Evolutionary conservation across 1,140 invertebrate genomes (phyloP), one percentile per base, ranked within the genome.

Genomic region (Solenopsis invicta): DNA sequence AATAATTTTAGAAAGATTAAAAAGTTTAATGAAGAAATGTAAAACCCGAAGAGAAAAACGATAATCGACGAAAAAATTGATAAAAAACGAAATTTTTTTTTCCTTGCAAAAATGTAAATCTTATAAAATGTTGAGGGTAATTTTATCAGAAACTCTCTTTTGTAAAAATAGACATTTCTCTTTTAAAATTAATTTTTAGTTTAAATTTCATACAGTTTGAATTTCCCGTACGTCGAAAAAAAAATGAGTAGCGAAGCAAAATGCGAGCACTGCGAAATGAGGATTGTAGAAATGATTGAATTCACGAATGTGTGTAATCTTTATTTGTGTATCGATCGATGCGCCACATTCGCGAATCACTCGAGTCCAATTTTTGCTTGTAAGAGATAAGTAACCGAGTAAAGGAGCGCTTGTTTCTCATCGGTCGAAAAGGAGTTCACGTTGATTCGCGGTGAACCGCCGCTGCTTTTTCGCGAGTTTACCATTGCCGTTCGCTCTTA

Each of bases 321-420:
- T 75, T 75, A 56, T 56, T 75, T 75, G 18, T 56, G 1, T 45
- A 37, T 77, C 5, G 37, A 62, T 77, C n/a, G 54, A 1, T n/a
- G n/a, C 9, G 21, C n/a, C 6, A 52, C 59, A 34, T 24, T 78
- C 24, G n/a, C 34, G 24, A 18, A 8, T 56, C 16, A 37, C 45
- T 8, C 34, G 48, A 69, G 6, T 78, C 18, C 24, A 59, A 82
- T 74, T 82, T 16, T 59, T 21, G 2, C n/a, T 71, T 18, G 34
- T 52, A 1, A 1, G 13, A 41, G 37, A 41, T 41, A 21, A 48
- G n/a, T 41, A 74, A 18, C 0, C 21, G 6, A 59, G 29, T 3
- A 64, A 34, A 34, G 9, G 8, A 34, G 16, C n/a, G 13, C 4
- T 48, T 69, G 6, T 29, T 69, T 48, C 45, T 61, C 9, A 8